Percentiles rank a stretch among this genome's conserved stretches.
phyloP scores from a whole-genome alignment of 2,113 vertebrate genomes.

The Albula glossodonta region DNA sequence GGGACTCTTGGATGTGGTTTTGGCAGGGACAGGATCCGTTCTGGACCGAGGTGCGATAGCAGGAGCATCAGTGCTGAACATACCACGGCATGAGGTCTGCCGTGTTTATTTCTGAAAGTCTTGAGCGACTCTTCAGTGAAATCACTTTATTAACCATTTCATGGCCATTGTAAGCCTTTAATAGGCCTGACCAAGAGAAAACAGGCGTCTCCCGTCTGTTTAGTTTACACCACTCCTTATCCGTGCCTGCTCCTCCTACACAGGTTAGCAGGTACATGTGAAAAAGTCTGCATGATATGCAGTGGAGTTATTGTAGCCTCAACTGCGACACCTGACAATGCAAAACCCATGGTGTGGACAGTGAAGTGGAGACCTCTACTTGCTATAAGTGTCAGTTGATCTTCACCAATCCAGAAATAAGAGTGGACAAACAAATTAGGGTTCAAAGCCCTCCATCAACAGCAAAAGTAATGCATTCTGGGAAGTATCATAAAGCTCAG shows the following conservation, averaged over 20 bases:
- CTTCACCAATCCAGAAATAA: neutral
- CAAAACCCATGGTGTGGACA: neutral
- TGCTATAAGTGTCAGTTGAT: neutral
- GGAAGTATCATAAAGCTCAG: neutral
- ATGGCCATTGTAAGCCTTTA: too few relatives aligned
- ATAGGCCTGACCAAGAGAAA: neutral
- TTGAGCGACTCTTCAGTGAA: too few relatives aligned
- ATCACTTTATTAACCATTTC: too few relatives aligned
- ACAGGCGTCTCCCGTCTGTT: neutral
- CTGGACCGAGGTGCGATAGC: too few relatives aligned
- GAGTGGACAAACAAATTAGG: too few relatives aligned
- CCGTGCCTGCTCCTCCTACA: neutral
- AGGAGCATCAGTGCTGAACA: too few relatives aligned
- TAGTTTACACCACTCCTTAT: neutral
- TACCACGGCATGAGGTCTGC: too few relatives aligned
- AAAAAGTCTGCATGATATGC: neutral
- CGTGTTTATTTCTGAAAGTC: too few relatives aligned
- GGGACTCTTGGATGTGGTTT: too few relatives aligned
- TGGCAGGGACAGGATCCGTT: too few relatives aligned
- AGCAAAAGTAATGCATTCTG: neutral
- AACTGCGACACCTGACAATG: neutral
- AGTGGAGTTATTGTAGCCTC: neutral
- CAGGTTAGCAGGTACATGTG: neutral
- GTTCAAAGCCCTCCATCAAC: neutral
- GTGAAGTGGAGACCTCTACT: neutral